Percentiles rank a stretch among this genome's conserved stretches.
phyloP scores from a whole-genome alignment of 2,888 invertebrate species.

The Drosophila setosimentum region DNA sequence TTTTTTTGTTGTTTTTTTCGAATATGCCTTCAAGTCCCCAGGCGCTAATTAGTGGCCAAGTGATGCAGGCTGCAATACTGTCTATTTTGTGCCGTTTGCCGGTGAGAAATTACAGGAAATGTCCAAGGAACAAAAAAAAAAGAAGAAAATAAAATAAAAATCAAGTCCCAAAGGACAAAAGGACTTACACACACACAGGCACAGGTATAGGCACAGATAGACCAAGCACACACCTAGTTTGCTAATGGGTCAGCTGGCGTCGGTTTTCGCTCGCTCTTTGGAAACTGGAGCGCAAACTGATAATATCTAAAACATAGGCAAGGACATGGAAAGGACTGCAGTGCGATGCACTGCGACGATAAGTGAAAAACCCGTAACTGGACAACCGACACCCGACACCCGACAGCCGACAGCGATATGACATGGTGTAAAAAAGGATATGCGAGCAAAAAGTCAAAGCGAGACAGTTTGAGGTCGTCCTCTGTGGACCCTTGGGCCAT shows the following conservation, averaged over 20 bases:
- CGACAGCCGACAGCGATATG: constrained; percentile 13
- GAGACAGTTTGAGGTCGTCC: constrained; percentile 43
- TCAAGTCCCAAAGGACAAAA: constrained; percentile 76
- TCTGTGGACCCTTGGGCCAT: constrained; percentile 35
- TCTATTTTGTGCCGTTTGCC: constrained; percentile 29
- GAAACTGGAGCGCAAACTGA: constrained; percentile 74
- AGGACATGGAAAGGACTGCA: constrained; percentile 43
- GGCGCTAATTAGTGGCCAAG: constrained; percentile 69
- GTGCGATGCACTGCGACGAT: constrained; percentile 76
- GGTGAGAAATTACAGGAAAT: constrained; percentile 75
- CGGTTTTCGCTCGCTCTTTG: constrained; percentile 34
- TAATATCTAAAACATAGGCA: constrained; percentile 45
- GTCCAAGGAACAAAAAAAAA: constrained; percentile 43
- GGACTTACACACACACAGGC: constrained; percentile 30
- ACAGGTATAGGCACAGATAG: constrained; percentile 2
- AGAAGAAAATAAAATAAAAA: constrained; percentile 51
- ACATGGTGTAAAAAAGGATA: constrained; percentile 35
- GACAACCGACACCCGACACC: constrained; percentile 24
- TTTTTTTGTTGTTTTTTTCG: background rate
- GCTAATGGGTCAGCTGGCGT: constrained; percentile 30
- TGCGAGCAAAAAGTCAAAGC: constrained; percentile 48
- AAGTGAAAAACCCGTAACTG: constrained; percentile 50
- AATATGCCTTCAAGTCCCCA: constrained; percentile 40
- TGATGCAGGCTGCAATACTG: constrained; percentile 19
- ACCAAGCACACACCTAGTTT: background rate